These are phyloP conservation scores for Aphidoletes aphidimyza DNA, from an alignment of 2,888 invertebrate species.

Conservation along the genomic window DNA sequence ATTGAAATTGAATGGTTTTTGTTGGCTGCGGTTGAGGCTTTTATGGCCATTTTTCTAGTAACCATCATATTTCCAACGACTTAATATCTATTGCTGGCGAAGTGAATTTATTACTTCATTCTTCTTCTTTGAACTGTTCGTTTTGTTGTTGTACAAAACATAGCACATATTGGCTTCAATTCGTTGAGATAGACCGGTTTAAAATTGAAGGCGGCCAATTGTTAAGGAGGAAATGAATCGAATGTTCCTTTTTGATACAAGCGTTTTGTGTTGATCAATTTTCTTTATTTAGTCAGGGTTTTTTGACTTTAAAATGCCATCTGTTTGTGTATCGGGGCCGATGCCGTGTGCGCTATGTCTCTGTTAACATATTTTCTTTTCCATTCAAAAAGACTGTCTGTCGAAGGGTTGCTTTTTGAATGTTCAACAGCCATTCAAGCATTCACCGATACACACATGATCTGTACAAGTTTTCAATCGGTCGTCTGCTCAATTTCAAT, in stretches of 20 bases:
- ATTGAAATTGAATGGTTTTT: not conserved
- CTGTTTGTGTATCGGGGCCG: not conserved
- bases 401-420: not conserved
- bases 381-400: not conserved
- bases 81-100: slow-evolving; percentile 24
- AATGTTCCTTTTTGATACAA: not conserved
- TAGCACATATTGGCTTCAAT: slow-evolving; percentile 1
- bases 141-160: not conserved
- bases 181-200: not conserved
- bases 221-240: slow-evolving; percentile 35
- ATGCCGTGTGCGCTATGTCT: slow-evolving; percentile 40
- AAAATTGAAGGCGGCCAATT: slow-evolving; percentile 11
- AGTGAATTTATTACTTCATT: slow-evolving; percentile 41
- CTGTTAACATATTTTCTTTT: slow-evolving; percentile 37
- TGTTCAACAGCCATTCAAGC: slow-evolving; percentile 10
- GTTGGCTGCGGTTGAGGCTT: too few species aligned
- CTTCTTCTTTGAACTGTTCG: not conserved
- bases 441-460: not conserved
- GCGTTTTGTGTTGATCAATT: not conserved
- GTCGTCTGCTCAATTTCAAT: not conserved
- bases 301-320: slow-evolving; percentile 7
- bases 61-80: not conserved
- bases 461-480: not conserved
- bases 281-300: not conserved
- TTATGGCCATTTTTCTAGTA: not conserved